Conservation (phyloP, 2,888 invertebrate genomes). For the Apotomis turbidana region DNA sequence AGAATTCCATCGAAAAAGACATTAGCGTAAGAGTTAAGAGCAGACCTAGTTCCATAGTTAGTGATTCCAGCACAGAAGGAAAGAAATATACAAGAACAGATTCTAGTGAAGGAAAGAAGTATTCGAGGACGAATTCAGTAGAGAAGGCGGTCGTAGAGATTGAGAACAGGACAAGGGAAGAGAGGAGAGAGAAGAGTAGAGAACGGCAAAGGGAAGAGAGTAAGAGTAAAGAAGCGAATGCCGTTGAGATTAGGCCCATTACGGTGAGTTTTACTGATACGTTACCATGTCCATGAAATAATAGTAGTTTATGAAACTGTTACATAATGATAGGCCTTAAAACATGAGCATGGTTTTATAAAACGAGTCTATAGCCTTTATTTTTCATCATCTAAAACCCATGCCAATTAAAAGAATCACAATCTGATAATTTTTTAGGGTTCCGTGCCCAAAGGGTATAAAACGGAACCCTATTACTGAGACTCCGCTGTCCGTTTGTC, state of each 20-base stretch:
- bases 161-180: constrained; percentile 45
- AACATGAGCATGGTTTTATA: no score
- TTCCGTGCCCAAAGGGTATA: no score
- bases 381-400: no score
- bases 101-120: constrained; percentile 54
- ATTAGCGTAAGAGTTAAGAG: constrained; percentile 43
- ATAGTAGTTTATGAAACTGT: no score
- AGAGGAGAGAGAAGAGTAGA: constrained; percentile 52
- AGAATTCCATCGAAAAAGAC: constrained; percentile 38
- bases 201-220: constrained; percentile 51
- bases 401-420: no score
- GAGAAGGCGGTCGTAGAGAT: constrained; percentile 50
- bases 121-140: constrained; percentile 64
- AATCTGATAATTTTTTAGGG: no score
- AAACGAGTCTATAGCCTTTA: no score
- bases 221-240: constrained; percentile 50
- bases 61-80: constrained; percentile 38
- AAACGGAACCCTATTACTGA: no score
- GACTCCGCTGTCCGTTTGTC: no score
- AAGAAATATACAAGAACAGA: constrained; percentile 45
- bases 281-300: no score
- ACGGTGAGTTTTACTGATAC: constrained; percentile 58
- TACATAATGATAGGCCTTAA: no score
- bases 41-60: constrained; percentile 44
- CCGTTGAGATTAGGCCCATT: constrained; percentile 69